Evolutionary conservation across 2,888 invertebrate genomes (phyloP), one percentile per base, ranked within the genome.

Genomic region (Cephus pygmeus): DNA sequence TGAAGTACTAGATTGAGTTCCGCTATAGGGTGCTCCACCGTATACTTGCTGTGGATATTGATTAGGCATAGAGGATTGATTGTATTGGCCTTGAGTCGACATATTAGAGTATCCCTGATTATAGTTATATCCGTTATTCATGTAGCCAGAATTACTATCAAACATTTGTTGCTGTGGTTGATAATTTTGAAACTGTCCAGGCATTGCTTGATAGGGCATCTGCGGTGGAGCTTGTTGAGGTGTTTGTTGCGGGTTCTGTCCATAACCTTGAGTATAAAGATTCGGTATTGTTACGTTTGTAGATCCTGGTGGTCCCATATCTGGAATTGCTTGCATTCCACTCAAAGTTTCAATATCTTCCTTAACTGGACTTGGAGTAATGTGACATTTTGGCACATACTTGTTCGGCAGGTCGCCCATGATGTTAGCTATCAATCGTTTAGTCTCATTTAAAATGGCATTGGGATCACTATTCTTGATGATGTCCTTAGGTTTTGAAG

Each of bases 381-480:
- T 76, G 73, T 90, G 88, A 11, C 88, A 86, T 73, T 90, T 91
- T 3, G 88, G 83, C 12, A 88, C 89, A 76, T 89, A 91, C 79
- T 91, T 88, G 77, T 92, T 92, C 12, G 93, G 92, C 56, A 93
- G 85, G 33, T 93, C 93, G 34, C 93, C 94, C 94, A 95, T 94
- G 31, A 95, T 91, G 86, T 94, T 94, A 0, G 94, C 94, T 81
- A 95, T 95, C 4, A 94, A 87, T 75, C 93, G 93, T 85, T 95
- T 94, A 0, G 94, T 94, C 82, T 94, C 94, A 56, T 92, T 92
- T 36, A 94, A 83, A 76, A 93, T 92, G 11, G 91, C 88, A 68
- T 90, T 90, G 33, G 92, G 91, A 79, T 92, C 92, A 73, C 81
- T 88, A 0, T 77, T 83, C 34, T 90, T 88, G 0, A 83, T 30